These are phyloP conservation scores for Limnephilus lunatus DNA, from an alignment of 2,888 invertebrate species.

Conservation along the genomic window DNA sequence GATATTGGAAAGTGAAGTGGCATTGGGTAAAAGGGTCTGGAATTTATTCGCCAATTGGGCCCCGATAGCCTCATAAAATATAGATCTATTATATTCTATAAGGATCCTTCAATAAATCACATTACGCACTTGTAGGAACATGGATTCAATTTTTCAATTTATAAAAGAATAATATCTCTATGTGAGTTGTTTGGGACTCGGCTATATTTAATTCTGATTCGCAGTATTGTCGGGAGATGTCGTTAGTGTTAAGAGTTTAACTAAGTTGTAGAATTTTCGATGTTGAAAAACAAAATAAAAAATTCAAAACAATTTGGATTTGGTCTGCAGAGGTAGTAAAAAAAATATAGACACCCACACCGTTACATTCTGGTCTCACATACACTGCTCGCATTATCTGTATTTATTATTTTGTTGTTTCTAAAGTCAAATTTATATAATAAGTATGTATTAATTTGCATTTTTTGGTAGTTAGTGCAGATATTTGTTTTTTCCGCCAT, in stretches of 20 bases:
- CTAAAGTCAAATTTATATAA: too few relatives aligned
- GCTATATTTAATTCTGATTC: neutral
- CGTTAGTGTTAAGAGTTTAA: neutral
- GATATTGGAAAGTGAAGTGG: slow-evolving; percentile 2
- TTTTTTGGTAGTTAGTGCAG: too few relatives aligned
- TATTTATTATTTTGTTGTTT: too few relatives aligned
- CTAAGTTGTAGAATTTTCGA: neutral
- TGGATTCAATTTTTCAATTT: neutral
- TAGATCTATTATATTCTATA: neutral
- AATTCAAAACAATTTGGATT: too few relatives aligned
- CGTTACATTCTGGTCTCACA: too few relatives aligned
- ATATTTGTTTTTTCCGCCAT: too few relatives aligned
- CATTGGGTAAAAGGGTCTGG: neutral
- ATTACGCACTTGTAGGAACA: neutral
- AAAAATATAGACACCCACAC: too few relatives aligned
- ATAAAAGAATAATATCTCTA: neutral
- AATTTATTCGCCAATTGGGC: slow-evolving; percentile 2
- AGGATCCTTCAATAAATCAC: neutral
- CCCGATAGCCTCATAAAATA: neutral
- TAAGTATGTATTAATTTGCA: too few relatives aligned
- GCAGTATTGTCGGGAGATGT: neutral
- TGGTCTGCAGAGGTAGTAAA: too few relatives aligned
- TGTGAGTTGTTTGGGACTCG: neutral
- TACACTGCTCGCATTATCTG: too few relatives aligned
- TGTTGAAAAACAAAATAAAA: too few relatives aligned